Conservation (phyloP, 2,113 vertebrate genomes). For the Mixornis gularis region DNA sequence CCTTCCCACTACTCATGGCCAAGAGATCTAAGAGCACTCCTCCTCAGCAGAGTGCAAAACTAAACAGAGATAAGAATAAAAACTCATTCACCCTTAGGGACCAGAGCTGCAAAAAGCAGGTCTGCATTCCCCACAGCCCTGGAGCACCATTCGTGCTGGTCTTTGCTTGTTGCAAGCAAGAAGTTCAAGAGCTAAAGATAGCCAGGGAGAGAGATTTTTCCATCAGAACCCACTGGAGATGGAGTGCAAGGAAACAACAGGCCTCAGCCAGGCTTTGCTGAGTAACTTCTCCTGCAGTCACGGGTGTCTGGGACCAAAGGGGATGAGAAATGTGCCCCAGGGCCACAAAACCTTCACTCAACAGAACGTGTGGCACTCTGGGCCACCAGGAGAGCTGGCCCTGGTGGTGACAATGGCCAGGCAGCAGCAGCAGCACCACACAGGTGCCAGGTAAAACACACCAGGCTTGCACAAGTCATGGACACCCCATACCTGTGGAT, state of each 20-base stretch:
- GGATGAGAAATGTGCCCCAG: neutral
- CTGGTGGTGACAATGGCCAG: neutral
- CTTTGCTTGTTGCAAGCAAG: neutral
- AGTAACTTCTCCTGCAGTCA: neutral
- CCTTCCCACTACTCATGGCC: neutral
- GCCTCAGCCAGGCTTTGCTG: neutral
- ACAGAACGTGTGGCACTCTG: neutral
- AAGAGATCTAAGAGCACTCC: neutral
- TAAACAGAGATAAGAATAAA: neutral
- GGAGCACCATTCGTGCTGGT: neutral
- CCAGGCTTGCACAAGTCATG: accelerated
- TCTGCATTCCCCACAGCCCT: neutral
- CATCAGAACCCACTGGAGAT: neutral
- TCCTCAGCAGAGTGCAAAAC: neutral
- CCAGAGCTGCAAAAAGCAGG: neutral
- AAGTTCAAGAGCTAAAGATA: neutral
- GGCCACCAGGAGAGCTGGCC: neutral
- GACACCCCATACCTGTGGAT: neutral
- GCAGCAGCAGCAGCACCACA: neutral
- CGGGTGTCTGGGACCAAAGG: neutral
- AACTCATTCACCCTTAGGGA: neutral
- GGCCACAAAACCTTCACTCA: neutral
- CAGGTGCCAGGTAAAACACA: neutral
- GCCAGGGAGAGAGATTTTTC: neutral
- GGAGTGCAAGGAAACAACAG: neutral